These are phyloP conservation scores for Eupithecia inturbata DNA, from an alignment of 2,888 invertebrate genomes.

Conservation along the genomic window DNA sequence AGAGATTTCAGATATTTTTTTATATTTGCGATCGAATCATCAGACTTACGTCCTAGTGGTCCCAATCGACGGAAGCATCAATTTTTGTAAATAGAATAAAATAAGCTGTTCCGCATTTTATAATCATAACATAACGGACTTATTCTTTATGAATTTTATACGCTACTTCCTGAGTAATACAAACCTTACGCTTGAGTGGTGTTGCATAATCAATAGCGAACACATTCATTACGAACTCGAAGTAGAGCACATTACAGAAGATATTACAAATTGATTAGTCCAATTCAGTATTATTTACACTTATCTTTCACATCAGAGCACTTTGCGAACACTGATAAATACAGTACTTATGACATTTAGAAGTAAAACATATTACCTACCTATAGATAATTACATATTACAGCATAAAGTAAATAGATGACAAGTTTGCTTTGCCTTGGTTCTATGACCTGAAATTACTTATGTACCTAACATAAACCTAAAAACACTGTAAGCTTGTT, in stretches of 20 bases:
- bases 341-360: not conserved
- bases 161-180: not conserved
- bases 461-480: not conserved
- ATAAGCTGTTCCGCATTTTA: too few relatives aligned
- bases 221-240: constrained; percentile 1
- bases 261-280: constrained; percentile 23
- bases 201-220: not conserved
- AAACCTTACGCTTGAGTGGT: not conserved
- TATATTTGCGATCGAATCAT: too few relatives aligned
- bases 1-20: too few relatives aligned
- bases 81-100: too few relatives aligned
- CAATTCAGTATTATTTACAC: constrained; percentile 8
- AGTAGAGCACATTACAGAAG: constrained; percentile 30
- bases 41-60: too few relatives aligned
- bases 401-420: not conserved
- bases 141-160: too few relatives aligned
- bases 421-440: not conserved
- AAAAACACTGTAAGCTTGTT: not conserved
- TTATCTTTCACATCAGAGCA: not conserved
- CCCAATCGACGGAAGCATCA: too few relatives aligned
- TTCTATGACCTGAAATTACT: not conserved
- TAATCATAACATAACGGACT: too few relatives aligned
- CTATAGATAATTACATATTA: not conserved
- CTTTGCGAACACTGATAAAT: not conserved
- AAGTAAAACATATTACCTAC: not conserved